Evolutionary conservation across 1,140 invertebrate genomes (phyloP).

Genomic region (Apis laboriosa): DNA sequence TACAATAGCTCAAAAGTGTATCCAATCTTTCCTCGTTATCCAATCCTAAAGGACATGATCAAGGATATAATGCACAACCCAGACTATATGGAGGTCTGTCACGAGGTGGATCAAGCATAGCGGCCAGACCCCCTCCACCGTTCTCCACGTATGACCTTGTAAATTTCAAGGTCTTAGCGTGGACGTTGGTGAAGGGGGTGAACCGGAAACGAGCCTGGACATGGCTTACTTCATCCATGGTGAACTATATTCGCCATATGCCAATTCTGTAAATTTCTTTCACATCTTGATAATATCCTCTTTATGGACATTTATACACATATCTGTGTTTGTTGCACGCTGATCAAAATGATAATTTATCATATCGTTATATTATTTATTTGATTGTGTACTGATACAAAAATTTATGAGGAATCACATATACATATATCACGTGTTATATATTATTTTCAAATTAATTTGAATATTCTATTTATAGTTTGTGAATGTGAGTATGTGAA

Average conservation of each 20-base stretch:
- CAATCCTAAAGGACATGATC: conserved; percentile 97
- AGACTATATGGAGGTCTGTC: conserved; percentile 97
- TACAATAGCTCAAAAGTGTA: conserved; percentile 95
- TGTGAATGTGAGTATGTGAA: no score
- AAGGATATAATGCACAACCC: conserved; percentile 96
- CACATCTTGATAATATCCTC: background rate
- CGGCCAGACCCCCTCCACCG: conserved; percentile 78
- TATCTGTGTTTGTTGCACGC: background rate
- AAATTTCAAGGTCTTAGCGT: conserved; percentile 50
- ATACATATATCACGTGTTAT: background rate
- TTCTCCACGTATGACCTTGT: conserved; percentile 77
- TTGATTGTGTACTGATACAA: background rate
- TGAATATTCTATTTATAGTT: no score
- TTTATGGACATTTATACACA: background rate
- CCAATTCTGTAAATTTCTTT: conserved; percentile 18
- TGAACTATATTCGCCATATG: background rate
- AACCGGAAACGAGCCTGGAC: conserved; percentile 20
- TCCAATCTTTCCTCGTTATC: conserved; percentile 95
- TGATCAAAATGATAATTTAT: background rate
- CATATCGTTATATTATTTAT: background rate
- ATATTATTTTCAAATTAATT: no score
- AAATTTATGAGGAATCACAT: background rate
- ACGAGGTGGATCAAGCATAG: conserved; percentile 87
- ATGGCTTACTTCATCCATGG: background rate
- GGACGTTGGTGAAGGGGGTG: conserved; percentile 73